Percentiles rank a stretch among this genome's conserved stretches.
phyloP scores from a whole-genome alignment of 1,140 invertebrate genomes.

The Saccostrea cuccullata region DNA sequence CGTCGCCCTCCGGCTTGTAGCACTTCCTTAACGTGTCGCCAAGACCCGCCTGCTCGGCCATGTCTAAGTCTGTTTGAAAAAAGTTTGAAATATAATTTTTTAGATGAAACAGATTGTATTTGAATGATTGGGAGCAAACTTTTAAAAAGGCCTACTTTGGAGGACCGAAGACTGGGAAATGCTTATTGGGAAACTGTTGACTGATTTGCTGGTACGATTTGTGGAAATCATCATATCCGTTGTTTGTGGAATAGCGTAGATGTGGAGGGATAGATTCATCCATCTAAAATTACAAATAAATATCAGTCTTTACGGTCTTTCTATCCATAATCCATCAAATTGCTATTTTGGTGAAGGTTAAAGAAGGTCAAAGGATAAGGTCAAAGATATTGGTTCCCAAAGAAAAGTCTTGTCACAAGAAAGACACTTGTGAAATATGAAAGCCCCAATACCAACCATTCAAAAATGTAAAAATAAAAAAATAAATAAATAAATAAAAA shows the following conservation, averaged over 20 bases:
- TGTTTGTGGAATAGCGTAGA: constrained; percentile 60
- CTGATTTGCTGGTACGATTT: constrained; percentile 65
- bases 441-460: no score
- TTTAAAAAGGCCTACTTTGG: constrained; percentile 57
- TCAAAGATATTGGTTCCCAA: no score
- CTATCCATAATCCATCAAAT: background rate
- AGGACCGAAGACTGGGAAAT: constrained; percentile 68
- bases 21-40: constrained; percentile 74
- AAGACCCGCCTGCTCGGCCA: constrained; percentile 71
- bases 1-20: constrained; percentile 70
- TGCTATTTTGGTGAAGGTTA: no score
- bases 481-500: no score
- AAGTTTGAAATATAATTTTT: background rate
- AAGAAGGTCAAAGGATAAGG: no score
- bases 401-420: no score
- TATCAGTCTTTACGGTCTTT: background rate
- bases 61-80: constrained; percentile 66
- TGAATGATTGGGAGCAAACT: background rate
- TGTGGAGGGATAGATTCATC: constrained; percentile 67
- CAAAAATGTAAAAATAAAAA: no score
- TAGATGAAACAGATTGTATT: background rate
- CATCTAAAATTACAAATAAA: constrained; percentile 55
- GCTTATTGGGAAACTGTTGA: constrained; percentile 60
- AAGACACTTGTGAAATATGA: no score
- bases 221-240: constrained; percentile 71